Evolutionary conservation across 2,797 vertebrate species (phyloP).

Genomic region (Sebastes itinus): DNA sequence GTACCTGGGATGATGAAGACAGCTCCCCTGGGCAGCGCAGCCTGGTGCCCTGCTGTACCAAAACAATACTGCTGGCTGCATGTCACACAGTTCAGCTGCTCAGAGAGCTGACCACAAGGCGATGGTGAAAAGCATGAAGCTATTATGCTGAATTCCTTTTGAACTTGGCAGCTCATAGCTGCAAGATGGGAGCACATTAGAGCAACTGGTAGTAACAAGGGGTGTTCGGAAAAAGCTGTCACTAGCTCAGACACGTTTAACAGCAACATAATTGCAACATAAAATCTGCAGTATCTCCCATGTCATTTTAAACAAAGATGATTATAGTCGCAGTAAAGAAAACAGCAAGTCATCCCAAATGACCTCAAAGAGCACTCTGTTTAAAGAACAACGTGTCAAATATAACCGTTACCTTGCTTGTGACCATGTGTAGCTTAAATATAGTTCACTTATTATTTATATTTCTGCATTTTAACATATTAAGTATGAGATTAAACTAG

Average conservation of each 20-base stretch:
- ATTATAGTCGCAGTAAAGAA: not conserved
- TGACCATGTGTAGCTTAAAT: not conserved
- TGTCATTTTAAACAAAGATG: not conserved
- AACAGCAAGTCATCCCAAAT: not conserved
- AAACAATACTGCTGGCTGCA: constrained; percentile 44
- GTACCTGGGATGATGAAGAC: constrained; percentile 45
- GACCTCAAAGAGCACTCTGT: not conserved
- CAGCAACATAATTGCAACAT: not conserved
- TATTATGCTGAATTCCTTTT: constrained; percentile 26
- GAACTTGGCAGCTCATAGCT: constrained; percentile 6
- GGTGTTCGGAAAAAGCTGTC: not conserved
- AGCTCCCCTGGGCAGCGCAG: constrained; percentile 36
- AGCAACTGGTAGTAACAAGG: not conserved
- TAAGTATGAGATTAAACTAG: not conserved
- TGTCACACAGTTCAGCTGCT: constrained; percentile 55
- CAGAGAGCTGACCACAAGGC: constrained; percentile 40
- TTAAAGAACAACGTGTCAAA: not conserved
- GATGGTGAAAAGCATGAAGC: constrained; percentile 19
- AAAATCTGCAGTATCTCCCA: not conserved
- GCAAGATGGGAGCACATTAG: not conserved
- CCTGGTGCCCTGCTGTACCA: constrained; percentile 32
- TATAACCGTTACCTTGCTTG: not conserved
- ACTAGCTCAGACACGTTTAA: not conserved
- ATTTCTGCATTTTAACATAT: not conserved
- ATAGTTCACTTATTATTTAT: not conserved